phyloP scores from a whole-genome alignment of 2,113 vertebrate genomes.

The Peucedramus taeniatus region DNA sequence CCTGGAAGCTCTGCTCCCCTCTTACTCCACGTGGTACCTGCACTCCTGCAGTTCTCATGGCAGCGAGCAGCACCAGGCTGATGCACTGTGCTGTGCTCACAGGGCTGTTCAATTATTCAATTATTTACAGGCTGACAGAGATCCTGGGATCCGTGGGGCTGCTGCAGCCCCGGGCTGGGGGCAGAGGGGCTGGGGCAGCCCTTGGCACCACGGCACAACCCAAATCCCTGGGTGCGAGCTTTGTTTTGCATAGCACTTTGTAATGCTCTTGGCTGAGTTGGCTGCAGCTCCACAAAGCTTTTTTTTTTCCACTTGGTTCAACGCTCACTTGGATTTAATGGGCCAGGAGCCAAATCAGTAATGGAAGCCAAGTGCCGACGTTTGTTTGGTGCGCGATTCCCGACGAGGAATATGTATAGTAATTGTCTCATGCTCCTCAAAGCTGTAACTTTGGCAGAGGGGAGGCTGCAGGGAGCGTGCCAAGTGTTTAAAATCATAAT shows the following conservation, averaged over 20 bases:
- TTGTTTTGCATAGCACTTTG: slow-evolving; percentile 61
- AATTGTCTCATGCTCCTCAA: slow-evolving; percentile 59
- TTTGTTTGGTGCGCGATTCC: slow-evolving; percentile 20
- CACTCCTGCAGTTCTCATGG: neutral
- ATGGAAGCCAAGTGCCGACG: slow-evolving; percentile 46
- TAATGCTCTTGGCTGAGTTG: slow-evolving; percentile 52
- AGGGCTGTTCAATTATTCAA: neutral
- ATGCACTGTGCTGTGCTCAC: rapidly evolving
- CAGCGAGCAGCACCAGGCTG: rapidly evolving
- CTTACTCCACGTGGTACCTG: rapidly evolving
- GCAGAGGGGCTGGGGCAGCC: neutral
- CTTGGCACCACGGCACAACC: neutral
- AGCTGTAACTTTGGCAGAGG: slow-evolving; percentile 30
- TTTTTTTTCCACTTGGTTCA: slow-evolving; percentile 25
- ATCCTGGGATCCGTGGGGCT: neutral
- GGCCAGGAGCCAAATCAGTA: slow-evolving; percentile 40
- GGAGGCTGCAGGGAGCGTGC: neutral
- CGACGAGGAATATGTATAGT: neutral
- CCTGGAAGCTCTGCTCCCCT: neutral
- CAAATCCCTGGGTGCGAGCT: slow-evolving; percentile 10
- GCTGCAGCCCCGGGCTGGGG: neutral
- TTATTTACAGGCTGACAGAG: neutral
- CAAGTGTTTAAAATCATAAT: slow-evolving; percentile 54
- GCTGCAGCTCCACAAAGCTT: slow-evolving; percentile 45
- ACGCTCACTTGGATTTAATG: neutral